Evolutionary conservation across 2,888 invertebrate species (phyloP).

Genomic region (Eueremaeus valkanovi): DNA sequence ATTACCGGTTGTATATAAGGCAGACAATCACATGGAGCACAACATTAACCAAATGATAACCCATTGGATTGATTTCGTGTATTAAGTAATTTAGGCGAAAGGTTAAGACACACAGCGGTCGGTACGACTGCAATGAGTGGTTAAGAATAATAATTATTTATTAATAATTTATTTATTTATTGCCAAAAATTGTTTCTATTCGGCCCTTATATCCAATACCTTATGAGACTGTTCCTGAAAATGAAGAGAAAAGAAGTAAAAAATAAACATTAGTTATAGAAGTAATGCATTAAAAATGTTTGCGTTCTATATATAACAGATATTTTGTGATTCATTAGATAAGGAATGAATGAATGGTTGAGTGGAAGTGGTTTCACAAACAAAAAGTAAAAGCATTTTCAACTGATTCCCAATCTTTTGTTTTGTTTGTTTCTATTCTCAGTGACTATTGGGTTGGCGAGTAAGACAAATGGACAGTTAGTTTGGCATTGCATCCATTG

Average conservation of each 20-base stretch:
- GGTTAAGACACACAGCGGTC: slow-evolving; percentile 47
- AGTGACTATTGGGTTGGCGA: slow-evolving; percentile 13
- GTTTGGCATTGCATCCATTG: slow-evolving; percentile 16
- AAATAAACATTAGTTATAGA: slow-evolving; percentile 22
- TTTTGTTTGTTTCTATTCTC: not conserved
- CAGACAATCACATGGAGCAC: slow-evolving; percentile 55
- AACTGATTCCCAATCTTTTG: not conserved
- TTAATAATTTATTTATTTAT: slow-evolving; percentile 2
- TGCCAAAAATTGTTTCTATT: not conserved
- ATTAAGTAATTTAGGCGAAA: slow-evolving; percentile 47
- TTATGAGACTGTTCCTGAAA: slow-evolving; percentile 41
- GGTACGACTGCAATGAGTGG: slow-evolving; percentile 43
- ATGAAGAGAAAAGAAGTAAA: slow-evolving; percentile 3
- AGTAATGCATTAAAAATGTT: slow-evolving; percentile 16
- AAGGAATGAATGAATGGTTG: slow-evolving; percentile 23
- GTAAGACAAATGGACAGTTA: slow-evolving; percentile 34
- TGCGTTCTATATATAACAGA: not conserved
- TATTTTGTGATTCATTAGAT: slow-evolving; percentile 28
- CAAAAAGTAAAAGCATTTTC: not conserved
- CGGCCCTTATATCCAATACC: slow-evolving; percentile 3
- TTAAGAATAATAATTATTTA: not conserved
- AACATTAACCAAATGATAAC: slow-evolving; percentile 47
- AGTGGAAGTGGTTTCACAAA: slow-evolving; percentile 19
- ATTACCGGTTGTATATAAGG: slow-evolving; percentile 79
- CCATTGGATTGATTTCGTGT: slow-evolving; percentile 46